A percentile compares a stretch with the other conserved stretches of the same genome.
These are phyloP conservation scores for Metacarcinus magister DNA, from an alignment of 2,888 invertebrate genomes.

Conservation along the genomic window DNA sequence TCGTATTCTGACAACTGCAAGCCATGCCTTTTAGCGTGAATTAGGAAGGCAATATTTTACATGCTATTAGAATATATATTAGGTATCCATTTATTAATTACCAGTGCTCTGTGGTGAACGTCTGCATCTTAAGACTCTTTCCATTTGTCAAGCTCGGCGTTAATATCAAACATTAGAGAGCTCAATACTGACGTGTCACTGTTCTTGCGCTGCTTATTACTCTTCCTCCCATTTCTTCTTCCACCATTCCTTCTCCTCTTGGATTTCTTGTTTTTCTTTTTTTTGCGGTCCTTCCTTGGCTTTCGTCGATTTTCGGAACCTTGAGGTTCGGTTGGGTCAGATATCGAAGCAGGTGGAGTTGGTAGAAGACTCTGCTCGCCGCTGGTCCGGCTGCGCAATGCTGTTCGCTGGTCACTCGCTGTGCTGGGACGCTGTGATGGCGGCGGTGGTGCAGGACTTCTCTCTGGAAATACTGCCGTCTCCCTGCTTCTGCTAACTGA, in stretches of 20 bases:
- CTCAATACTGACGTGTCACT: constrained; percentile 65
- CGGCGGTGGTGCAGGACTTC: neutral
- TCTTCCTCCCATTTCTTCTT: neutral
- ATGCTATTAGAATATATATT: neutral
- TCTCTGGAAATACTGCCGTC: neutral
- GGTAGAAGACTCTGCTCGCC: neutral
- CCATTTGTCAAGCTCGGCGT: constrained; percentile 37
- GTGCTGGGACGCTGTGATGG: neutral
- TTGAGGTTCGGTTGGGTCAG: neutral
- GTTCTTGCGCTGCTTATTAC: neutral
- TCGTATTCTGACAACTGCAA: neutral
- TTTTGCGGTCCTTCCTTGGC: constrained; percentile 44
- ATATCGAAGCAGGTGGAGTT: neutral
- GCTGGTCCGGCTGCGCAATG: neutral
- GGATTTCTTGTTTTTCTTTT: constrained; percentile 6
- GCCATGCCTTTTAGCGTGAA: neutral
- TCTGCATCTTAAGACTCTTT: constrained; percentile 49
- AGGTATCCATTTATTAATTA: neutral
- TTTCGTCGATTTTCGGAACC: neutral
- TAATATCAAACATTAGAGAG: constrained; percentile 32
- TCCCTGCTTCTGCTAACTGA: neutral
- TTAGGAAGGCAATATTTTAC: neutral
- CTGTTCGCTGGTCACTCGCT: neutral
- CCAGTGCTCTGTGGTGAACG: neutral
- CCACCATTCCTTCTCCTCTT: neutral